Evolutionary conservation across 2,888 invertebrate species (phyloP), one percentile per base, ranked within the genome.

Genomic region (Brassicogethes aeneus): DNA sequence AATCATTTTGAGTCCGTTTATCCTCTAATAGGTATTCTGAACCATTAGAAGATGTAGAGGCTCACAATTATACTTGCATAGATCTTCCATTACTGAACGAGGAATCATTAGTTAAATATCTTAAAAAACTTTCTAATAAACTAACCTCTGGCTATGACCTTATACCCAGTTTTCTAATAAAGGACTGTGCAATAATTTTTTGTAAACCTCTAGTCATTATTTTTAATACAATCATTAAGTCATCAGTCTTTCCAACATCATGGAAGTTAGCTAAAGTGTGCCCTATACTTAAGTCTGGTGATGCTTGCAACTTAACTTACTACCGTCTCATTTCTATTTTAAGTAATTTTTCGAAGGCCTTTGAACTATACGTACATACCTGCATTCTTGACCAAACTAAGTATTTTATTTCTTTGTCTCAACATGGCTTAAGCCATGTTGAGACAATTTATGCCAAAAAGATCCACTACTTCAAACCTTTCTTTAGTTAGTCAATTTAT

Each of bases 1-100:
- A n/a, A 36, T 3, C 35, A 39, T 39, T 39, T 39, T 23, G 30
- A 16, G 23, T 30, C 30, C 17, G 39, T 39, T 15, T 39, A 35
- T 16, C 34, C 14, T 14, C 14, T 14, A 14, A 10, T 15, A 13
- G 14, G 10, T 3, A 8, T 32, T 5, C 8, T 13, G 14, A 12
- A 10, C 5, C 10, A 10, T 12, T 32, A 12, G 3, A 8, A 3
- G 32, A 32, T 32, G 10, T 23, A 7, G 23, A 23, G 10, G 23
- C 23, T 10, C 10, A 10, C 23, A 23, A 10, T 10, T 23, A 23
- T 10, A 23, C 23, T 23, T 23, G 5, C 23, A 10, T 23, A 10
- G 23, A 23, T 23, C 5, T 23, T 23, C 23, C 23, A 23, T 10
- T 23, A 10, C 10, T 23, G 10, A 23, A 23, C 14, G 32, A 32